Percentiles rank a stretch among this genome's conserved stretches.
Evolutionary conservation across 2,888 invertebrate genomes (phyloP).

Genomic region (Antheraea yamamai): DNA sequence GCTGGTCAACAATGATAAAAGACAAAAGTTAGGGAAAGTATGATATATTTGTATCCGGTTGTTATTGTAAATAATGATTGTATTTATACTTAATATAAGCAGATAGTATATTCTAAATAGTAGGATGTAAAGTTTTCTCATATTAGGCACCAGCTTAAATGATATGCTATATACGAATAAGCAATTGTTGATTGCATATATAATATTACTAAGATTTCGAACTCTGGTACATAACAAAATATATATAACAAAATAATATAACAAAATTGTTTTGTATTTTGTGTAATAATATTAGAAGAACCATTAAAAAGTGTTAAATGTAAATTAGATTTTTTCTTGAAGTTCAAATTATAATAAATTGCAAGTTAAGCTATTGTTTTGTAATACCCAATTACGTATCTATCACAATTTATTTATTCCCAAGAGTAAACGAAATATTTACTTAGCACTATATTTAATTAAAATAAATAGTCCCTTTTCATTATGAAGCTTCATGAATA

Average conservation of each 20-base stretch:
- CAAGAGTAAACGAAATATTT: background rate
- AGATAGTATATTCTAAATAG: background rate
- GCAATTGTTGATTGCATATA: background rate
- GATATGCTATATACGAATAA: no score
- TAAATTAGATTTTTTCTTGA: background rate
- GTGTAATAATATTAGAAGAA: no score
- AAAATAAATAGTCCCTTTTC: slow-evolving; percentile 7
- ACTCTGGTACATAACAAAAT: no score
- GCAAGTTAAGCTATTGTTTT: background rate
- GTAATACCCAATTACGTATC: background rate
- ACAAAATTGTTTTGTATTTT: no score
- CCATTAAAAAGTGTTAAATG: background rate
- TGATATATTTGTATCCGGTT: background rate
- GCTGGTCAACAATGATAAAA: background rate
- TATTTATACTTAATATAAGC: background rate
- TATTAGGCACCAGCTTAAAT: no score
- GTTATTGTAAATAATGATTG: background rate
- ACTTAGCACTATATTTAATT: background rate
- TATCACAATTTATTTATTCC: background rate
- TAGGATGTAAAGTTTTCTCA: background rate
- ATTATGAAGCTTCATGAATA: background rate
- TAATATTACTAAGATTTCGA: background rate
- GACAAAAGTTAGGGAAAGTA: background rate
- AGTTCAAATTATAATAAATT: background rate
- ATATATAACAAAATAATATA: no score